These are phyloP conservation scores for Sphenodon punctatus DNA, from an alignment of 2,797 vertebrate species.

Conservation along the genomic window DNA sequence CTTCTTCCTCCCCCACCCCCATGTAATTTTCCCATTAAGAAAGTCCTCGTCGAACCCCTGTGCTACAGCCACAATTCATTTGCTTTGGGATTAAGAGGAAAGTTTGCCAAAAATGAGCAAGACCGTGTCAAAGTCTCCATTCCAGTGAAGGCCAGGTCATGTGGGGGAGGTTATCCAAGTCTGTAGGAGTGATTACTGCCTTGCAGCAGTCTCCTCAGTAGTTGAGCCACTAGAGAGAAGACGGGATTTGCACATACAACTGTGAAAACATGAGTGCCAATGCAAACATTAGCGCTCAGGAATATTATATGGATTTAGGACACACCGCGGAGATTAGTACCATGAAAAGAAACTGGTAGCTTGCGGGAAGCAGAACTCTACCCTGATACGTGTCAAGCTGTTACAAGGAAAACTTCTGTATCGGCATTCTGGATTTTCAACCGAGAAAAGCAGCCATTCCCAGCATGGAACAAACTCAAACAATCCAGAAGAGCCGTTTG, in stretches of 20 bases:
- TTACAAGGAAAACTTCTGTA: background rate
- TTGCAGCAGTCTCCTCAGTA: background rate
- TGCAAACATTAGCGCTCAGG: constrained; percentile 1
- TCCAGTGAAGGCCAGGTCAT: background rate
- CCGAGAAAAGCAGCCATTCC: background rate
- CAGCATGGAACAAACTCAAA: background rate
- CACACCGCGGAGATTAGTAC: background rate
- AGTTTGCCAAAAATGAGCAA: background rate
- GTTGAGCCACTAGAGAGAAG: constrained; percentile 7
- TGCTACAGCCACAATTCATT: too few species aligned
- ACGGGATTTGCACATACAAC: constrained; percentile 16
- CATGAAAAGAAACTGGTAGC: background rate
- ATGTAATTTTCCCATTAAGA: too few species aligned
- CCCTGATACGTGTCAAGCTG: background rate
- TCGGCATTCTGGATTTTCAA: background rate
- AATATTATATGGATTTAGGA: background rate
- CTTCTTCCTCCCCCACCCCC: too few species aligned
- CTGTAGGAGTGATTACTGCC: background rate
- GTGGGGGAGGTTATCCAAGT: background rate
- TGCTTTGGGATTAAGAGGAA: background rate
- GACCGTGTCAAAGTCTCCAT: background rate
- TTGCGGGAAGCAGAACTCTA: background rate
- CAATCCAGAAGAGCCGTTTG: background rate
- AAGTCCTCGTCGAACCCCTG: too few species aligned
- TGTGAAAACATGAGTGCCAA: background rate